Percentiles rank a stretch among this genome's conserved stretches.
Evolutionary conservation across 2,113 vertebrate species (phyloP).

Genomic region (Sterna hirundo): DNA sequence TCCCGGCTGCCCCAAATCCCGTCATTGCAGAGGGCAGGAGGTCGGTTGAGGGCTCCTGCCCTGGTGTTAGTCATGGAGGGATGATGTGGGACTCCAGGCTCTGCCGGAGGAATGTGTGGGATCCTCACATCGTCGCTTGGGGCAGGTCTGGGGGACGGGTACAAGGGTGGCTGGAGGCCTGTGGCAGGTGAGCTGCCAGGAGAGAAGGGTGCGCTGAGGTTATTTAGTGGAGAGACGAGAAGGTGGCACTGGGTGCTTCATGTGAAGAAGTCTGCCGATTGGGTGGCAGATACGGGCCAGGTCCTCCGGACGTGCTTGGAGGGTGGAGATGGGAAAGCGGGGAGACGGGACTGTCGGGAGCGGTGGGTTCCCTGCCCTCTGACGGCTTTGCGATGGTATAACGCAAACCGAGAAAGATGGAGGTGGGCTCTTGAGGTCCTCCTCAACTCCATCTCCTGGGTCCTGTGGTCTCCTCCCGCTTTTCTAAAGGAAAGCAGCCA

Average conservation of each 20-base stretch:
- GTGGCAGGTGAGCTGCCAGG: fast-evolving
- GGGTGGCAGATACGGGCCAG: background rate
- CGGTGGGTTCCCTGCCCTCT: background rate
- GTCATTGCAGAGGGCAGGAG: fast-evolving
- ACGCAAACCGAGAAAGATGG: background rate
- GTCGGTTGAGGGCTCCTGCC: background rate
- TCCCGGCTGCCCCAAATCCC: background rate
- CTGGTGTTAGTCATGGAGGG: background rate
- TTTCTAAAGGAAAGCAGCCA: background rate
- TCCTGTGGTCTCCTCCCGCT: background rate
- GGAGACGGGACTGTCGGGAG: background rate
- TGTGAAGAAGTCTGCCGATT: background rate
- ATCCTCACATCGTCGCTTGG: fast-evolving
- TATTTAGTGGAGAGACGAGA: background rate
- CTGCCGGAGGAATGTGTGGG: background rate
- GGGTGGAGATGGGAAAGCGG: background rate
- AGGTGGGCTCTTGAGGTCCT: background rate
- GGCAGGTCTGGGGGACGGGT: background rate
- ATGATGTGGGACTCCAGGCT: background rate
- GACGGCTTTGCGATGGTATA: fast-evolving
- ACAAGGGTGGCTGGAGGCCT: background rate
- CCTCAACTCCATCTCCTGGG: fast-evolving
- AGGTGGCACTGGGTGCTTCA: fast-evolving
- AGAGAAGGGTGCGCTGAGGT: background rate
- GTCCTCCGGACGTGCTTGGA: background rate